phyloP scores from a whole-genome alignment of 2,113 vertebrate genomes.

The Clarias magur region DNA sequence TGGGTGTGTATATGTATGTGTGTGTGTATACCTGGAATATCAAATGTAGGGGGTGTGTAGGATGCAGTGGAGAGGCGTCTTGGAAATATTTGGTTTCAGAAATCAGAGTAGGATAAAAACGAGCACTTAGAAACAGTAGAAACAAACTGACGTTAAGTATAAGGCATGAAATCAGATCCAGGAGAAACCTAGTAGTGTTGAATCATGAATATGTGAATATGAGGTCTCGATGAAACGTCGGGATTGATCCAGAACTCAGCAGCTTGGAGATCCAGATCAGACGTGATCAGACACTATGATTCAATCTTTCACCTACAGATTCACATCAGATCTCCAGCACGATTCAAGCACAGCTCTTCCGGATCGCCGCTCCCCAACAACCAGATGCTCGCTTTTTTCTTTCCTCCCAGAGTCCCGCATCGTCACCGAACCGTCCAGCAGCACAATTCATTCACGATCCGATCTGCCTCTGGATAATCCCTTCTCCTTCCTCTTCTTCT shows the following conservation, averaged over 20 bases:
- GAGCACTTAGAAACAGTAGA: neutral
- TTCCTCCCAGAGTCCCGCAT: slow-evolving; percentile 22
- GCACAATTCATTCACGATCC: neutral
- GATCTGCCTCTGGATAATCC: slow-evolving; percentile 37
- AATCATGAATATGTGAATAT: neutral
- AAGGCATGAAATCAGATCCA: neutral
- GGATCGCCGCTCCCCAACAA: slow-evolving; percentile 17
- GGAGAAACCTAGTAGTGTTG: neutral
- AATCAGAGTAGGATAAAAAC: slow-evolving; percentile 8
- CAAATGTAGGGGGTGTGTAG: slow-evolving; percentile 25
- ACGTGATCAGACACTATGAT: neutral
- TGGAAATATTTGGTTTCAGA: slow-evolving; percentile 21
- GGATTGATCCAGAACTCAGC: slow-evolving; percentile 15
- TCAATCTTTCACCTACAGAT: neutral
- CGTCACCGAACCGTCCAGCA: slow-evolving; percentile 8
- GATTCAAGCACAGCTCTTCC: slow-evolving; percentile 9
- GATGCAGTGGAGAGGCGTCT: neutral
- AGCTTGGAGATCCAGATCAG: neutral
- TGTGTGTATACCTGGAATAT: slow-evolving; percentile 2
- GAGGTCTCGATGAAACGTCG: neutral
- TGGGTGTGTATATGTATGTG: neutral
- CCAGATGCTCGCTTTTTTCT: neutral
- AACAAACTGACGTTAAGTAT: neutral
- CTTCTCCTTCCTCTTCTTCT: neutral
- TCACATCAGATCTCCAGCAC: neutral